Percentiles rank a stretch among this genome's conserved stretches.
Conservation (phyloP, 2,797 vertebrate genomes). For the Acipenser ruthenus region DNA sequence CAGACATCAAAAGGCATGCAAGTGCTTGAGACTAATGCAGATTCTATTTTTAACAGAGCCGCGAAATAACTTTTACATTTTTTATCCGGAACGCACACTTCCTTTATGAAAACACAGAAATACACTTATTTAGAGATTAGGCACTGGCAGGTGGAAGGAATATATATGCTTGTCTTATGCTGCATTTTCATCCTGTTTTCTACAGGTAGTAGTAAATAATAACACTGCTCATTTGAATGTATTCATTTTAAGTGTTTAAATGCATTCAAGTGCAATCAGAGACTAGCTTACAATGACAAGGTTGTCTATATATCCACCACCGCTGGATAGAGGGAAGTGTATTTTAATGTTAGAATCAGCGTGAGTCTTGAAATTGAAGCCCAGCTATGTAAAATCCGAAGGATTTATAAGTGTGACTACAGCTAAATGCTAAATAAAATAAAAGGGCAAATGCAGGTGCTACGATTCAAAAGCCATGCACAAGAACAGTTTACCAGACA, state of each 20-base stretch:
- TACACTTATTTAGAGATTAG: conserved; percentile 76
- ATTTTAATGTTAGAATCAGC: no score
- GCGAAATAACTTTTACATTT: conserved; percentile 67
- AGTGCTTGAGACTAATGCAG: conserved; percentile 61
- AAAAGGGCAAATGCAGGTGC: conserved; percentile 40
- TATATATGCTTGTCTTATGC: conserved; percentile 69
- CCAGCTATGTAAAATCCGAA: no score
- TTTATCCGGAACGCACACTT: conserved; percentile 71
- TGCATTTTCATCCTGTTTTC: conserved; percentile 69
- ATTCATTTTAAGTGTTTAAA: conserved; percentile 76
- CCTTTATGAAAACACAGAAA: conserved; percentile 74
- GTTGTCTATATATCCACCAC: no score
- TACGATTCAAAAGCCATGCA: no score
- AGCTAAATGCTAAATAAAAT: conserved; percentile 68
- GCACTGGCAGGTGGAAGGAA: conserved; percentile 65
- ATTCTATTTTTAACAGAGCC: conserved; percentile 73
- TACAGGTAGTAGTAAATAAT: conserved; percentile 77
- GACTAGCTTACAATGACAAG: no score
- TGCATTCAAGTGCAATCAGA: conserved; percentile 26
- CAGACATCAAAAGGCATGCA: conserved; percentile 68
- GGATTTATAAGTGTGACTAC: conserved; percentile 22
- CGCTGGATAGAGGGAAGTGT: no score
- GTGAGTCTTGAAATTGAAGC: no score
- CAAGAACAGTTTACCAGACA: no score
- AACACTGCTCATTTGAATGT: conserved; percentile 69